Base-by-base conservation (phyloP, 2,113 vertebrate species). In the Campylomormyrus numenius region DNA sequence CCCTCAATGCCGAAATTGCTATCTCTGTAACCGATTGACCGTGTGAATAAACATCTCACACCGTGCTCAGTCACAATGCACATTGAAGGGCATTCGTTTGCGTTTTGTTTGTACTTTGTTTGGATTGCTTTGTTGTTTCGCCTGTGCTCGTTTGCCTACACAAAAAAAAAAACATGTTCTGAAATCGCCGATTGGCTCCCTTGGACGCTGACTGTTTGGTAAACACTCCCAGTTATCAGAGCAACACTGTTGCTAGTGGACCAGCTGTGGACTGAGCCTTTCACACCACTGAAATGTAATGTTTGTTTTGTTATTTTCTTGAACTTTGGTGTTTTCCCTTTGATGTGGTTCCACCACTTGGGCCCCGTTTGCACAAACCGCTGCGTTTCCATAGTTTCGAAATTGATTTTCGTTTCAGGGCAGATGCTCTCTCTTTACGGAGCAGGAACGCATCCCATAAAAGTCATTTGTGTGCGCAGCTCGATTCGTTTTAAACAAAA, bases 261-360 rank as follows among this genome's bases (percentile, higher is more conserved):
- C 74, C 35, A 42, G 74, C 74, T 80, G 74, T 80, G 74, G 74
- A 80, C 31, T 80, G 74, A 80, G 74, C 0, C 35, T 80, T 80
- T 42, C 31, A 42, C 35, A 42, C 74, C 74, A 31, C 74, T 39
- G 74, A 80, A 80, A 80, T 80, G 15, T 80, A 42, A 42, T 80
- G 35, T 80, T 80, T 80, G 74, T 42, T 80, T 80, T 77, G 70
- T 77, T 80, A 42, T 80, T 80, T 80, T 80, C 74, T 42, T 80
- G 74, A 80, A 80, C 74, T 80, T 80, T 21, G 74, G 74, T 42
- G 17, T 35, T 80, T 80, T 80, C 74, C 35, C 35, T 2, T 80
- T 80, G 74, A 19, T 42, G 17, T 13, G 74, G 3, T 42, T 42
- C 35, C 74, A 42, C 74, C 74, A 42, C 35, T 80, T 80, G 31